Evolutionary conservation across 2,113 vertebrate genomes (phyloP).

Genomic region (Notarius quadriscutis): DNA sequence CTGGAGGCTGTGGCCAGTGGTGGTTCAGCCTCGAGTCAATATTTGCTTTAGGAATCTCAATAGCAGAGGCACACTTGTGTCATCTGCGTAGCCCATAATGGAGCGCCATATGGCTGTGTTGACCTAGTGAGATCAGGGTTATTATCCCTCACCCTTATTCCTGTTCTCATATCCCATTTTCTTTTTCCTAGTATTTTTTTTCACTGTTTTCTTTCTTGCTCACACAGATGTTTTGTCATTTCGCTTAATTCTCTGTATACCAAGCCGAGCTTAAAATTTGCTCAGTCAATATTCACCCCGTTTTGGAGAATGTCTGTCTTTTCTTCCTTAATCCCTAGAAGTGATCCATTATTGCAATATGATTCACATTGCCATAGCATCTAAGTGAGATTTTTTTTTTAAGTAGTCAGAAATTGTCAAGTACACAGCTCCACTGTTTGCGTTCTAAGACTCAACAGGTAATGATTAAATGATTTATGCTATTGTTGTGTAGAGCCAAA

Average conservation of each 20-base stretch:
- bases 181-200: conserved; percentile 9
- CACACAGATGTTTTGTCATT: conserved; percentile 13
- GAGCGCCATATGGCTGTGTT: conserved; percentile 82
- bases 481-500: conserved; percentile 15
- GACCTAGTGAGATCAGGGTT: conserved; percentile 72
- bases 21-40: conserved; percentile 80
- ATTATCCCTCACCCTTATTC: conserved; percentile 57
- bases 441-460: background rate
- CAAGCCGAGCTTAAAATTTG: background rate
- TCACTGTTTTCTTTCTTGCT: conserved; percentile 35
- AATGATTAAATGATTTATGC: background rate
- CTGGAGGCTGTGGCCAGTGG: conserved; percentile 61
- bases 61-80: conserved; percentile 75
- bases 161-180: conserved; percentile 49
- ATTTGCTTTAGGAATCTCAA: conserved; percentile 84
- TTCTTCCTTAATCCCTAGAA: conserved; percentile 58
- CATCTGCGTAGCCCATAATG: conserved; percentile 83
- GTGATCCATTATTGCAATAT: conserved; percentile 66
- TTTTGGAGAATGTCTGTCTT: background rate
- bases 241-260: conserved; percentile 14
- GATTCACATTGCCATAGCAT: conserved; percentile 74
- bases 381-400: conserved; percentile 62
- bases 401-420: conserved; percentile 46
- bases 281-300: background rate
- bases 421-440: conserved; percentile 34